These are phyloP conservation scores for Noctua janthina DNA, from an alignment of 2,888 invertebrate genomes.

Conservation along the genomic window DNA sequence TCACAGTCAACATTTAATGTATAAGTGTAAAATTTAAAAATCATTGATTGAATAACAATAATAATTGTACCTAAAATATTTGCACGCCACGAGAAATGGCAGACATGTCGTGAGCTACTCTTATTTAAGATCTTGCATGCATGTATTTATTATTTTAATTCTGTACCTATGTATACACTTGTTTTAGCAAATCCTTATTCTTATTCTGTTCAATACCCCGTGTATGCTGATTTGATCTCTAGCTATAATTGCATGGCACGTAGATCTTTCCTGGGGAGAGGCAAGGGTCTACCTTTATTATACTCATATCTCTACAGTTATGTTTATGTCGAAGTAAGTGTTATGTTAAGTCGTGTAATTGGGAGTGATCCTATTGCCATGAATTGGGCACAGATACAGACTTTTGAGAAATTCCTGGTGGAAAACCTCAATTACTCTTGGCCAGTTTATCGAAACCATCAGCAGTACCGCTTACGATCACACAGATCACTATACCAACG, in stretches of 20 bases:
- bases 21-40: no score
- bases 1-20: no score
- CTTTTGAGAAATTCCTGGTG: not conserved
- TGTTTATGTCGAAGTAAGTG: not conserved
- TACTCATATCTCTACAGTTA: no score
- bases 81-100: no score
- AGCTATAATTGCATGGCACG: not conserved
- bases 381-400: not conserved
- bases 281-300: not conserved
- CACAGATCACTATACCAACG: not conserved
- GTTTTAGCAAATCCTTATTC: no score
- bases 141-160: no score
- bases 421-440: not conserved
- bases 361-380: not conserved
- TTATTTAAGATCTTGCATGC: no score
- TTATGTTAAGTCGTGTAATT: not conserved
- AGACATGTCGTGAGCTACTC: no score
- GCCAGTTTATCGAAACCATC: not conserved
- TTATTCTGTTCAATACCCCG: not conserved
- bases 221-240: not conserved
- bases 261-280: not conserved
- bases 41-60: no score
- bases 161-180: no score
- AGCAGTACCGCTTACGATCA: not conserved
- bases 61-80: no score